These are phyloP conservation scores for Semicossyphus pulcher DNA, from an alignment of 2,113 vertebrate genomes.

Conservation along the genomic window DNA sequence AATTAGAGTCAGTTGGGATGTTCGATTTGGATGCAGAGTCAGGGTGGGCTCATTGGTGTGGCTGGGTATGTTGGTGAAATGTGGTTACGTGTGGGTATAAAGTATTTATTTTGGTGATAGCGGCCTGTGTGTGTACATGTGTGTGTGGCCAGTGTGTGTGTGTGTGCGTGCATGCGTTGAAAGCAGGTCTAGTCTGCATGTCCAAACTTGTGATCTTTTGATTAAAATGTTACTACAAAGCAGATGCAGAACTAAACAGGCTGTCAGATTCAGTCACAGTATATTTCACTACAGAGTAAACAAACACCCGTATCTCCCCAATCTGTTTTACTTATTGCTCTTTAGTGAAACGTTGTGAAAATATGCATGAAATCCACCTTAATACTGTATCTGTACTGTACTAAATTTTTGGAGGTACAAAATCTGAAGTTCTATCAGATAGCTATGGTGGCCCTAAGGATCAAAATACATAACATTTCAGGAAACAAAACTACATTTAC, in stretches of 20 bases:
- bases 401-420: background rate
- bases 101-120: constrained; percentile 70
- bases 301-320: constrained; percentile 25
- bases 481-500: too few relatives aligned
- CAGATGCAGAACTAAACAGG: constrained; percentile 59
- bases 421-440: too few relatives aligned
- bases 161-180: constrained; percentile 52
- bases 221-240: constrained; percentile 62
- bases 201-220: constrained; percentile 54
- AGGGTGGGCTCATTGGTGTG: constrained; percentile 78
- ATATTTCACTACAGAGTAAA: constrained; percentile 40
- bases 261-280: constrained; percentile 49
- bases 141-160: constrained; percentile 47
- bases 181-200: constrained; percentile 48
- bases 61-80: constrained; percentile 66
- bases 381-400: background rate
- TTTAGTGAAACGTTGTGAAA: background rate
- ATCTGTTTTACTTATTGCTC: background rate
- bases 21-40: constrained; percentile 65
- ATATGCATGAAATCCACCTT: background rate
- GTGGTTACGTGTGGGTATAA: constrained; percentile 72
- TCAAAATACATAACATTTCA: too few relatives aligned
- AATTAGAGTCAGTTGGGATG: constrained; percentile 65
- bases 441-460: too few relatives aligned
- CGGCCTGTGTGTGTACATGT: constrained; percentile 26